These are phyloP conservation scores for Myopa tessellatipennis DNA, from an alignment of 2,888 invertebrate species.

Conservation along the genomic window DNA sequence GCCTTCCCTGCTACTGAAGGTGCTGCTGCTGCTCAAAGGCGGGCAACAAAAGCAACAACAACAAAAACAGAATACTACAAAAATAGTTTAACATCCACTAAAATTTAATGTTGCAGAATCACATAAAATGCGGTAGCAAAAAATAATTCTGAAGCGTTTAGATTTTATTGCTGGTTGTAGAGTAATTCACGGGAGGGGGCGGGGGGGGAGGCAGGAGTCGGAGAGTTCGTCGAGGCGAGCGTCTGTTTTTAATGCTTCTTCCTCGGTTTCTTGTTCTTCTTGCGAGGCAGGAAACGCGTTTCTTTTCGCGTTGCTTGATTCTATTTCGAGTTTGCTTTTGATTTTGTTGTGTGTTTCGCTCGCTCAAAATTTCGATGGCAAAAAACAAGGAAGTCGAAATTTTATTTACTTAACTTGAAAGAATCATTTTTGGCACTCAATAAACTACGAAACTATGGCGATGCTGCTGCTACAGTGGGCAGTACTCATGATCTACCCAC, in stretches of 20 bases:
- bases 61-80: neutral
- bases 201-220: neutral
- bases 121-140: conserved; percentile 7
- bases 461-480: no score
- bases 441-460: neutral
- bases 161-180: neutral
- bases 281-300: conserved; percentile 26
- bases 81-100: neutral
- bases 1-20: neutral
- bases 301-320: neutral
- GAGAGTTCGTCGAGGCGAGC: no score
- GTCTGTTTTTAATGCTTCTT: neutral
- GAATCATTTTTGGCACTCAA: neutral
- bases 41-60: neutral
- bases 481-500: no score
- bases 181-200: neutral
- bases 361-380: conserved; percentile 1
- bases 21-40: neutral
- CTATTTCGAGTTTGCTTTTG: no score
- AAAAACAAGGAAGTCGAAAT: neutral
- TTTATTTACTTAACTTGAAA: conserved; percentile 2
- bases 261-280: neutral
- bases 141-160: neutral
- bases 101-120: conserved; percentile 1
- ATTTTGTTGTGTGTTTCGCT: neutral